These are phyloP conservation scores for Alosa sapidissima DNA, from an alignment of 2,797 vertebrate genomes.

Conservation along the genomic window DNA sequence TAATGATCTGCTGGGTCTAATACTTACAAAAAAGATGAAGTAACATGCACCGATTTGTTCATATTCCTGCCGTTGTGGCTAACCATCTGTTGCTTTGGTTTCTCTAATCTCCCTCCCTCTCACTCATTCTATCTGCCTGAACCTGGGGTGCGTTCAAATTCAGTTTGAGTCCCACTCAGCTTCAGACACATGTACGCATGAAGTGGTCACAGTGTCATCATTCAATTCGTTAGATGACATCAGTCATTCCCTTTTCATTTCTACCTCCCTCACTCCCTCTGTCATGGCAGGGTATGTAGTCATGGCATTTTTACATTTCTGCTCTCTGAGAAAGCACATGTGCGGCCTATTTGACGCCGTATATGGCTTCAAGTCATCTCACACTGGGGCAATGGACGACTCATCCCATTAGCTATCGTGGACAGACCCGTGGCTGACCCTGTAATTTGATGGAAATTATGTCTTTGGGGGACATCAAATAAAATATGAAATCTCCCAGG, in stretches of 20 bases:
- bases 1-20: not conserved
- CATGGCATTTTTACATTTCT: not conserved
- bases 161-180: not conserved
- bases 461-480: constrained; percentile 4
- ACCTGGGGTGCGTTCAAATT: too few species aligned
- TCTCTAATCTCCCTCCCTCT: not conserved
- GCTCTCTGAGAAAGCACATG: not conserved
- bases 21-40: not conserved
- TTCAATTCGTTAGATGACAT: too few species aligned
- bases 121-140: not conserved
- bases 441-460: constrained; percentile 11
- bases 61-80: not conserved
- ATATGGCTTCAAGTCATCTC: not conserved
- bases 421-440: not conserved
- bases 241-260: not conserved
- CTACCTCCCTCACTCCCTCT: too few species aligned
- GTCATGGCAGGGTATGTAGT: not conserved
- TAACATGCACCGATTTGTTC: not conserved
- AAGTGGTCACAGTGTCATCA: not conserved
- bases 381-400: not conserved
- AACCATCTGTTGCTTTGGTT: constrained; percentile 1
- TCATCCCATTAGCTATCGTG: not conserved
- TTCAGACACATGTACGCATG: not conserved
- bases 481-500: constrained; percentile 8
- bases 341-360: not conserved